Evolutionary conservation across 2,888 invertebrate genomes (phyloP), one percentile per base, ranked within the genome.

Genomic region (Sphinx pinastri): DNA sequence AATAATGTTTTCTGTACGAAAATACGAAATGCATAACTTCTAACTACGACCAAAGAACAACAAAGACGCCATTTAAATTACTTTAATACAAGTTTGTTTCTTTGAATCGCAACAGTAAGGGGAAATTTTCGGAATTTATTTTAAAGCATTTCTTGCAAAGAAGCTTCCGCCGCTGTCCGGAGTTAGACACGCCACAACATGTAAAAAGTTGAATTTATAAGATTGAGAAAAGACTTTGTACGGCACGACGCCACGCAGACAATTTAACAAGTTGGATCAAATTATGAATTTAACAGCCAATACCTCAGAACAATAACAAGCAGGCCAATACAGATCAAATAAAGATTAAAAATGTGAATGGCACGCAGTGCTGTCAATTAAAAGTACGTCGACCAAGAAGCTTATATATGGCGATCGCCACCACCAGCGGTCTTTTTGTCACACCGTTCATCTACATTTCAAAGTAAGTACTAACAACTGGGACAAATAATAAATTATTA

Each of bases 91-190:
- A 90, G 84, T 90, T 88, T 90, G 88, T 90, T 90, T 89, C 88
- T 88, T 86, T 86, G 88, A 89, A 88, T 89, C 84, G 86, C 86
- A 82, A 88, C 84, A 87, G 84, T 84, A 85, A 84, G 84, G 85
- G 88, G 87, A 87, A 87, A 91, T 90, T 89, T 91, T 90, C 80
- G 90, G 91, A 91, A 93, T 93, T 88, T 85, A 86, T 86, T 89
- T 87, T 87, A 88, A 88, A 90, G 85, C 86, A 88, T 90, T 91
- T 89, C 88, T 88, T 84, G 84, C 80, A 83, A 86, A 88, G 86
- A 83, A 85, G 88, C 87, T 88, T 88, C 89, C 88, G 85, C 87
- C 87, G 83, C 85, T 82, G 83, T 81, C 78, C 76, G 80, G 84
- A 88, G 86, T 88, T 87, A 85, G 84, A 86, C 88, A 83, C 83